Percentiles rank a stretch among this genome's conserved stretches.
Evolutionary conservation across 2,888 invertebrate species (phyloP).

Genomic region (Epinotia brunnichana): DNA sequence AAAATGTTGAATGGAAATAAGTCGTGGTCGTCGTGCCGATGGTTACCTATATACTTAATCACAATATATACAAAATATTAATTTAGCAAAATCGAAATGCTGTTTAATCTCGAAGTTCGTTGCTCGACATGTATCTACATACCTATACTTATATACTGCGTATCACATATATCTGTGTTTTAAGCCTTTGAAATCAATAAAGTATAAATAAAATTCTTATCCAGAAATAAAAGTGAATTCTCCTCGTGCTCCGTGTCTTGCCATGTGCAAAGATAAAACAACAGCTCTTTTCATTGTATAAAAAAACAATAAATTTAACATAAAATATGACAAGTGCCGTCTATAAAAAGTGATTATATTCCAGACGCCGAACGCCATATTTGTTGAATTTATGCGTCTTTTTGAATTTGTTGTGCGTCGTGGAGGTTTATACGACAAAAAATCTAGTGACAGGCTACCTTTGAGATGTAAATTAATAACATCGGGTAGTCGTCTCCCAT

Average conservation of each 20-base stretch:
- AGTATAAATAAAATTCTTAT: neutral
- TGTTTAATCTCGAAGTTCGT: too few relatives aligned
- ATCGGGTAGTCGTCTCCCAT: constrained; percentile 75
- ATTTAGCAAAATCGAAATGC: too few relatives aligned
- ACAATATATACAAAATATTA: too few relatives aligned
- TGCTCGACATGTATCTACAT: too few relatives aligned
- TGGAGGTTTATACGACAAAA: neutral
- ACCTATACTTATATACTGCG: too few relatives aligned
- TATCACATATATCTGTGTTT: too few relatives aligned
- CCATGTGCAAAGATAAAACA: neutral
- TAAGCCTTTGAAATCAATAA: neutral
- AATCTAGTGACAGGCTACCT: constrained; percentile 60
- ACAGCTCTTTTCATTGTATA: neutral
- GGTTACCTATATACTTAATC: too few relatives aligned
- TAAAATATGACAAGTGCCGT: constrained; percentile 9
- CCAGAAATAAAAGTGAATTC: neutral
- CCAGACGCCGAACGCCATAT: constrained; percentile 20
- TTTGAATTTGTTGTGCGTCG: neutral
- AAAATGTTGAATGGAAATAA: neutral
- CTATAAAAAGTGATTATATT: constrained; percentile 2
- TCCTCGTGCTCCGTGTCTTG: neutral
- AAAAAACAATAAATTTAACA: neutral
- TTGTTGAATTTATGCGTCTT: constrained; percentile 20
- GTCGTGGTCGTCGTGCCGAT: too few relatives aligned
- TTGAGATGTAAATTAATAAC: constrained; percentile 78